Evolutionary conservation across 2,113 vertebrate species (phyloP).

Genomic region (Chlorodrepanis virens): DNA sequence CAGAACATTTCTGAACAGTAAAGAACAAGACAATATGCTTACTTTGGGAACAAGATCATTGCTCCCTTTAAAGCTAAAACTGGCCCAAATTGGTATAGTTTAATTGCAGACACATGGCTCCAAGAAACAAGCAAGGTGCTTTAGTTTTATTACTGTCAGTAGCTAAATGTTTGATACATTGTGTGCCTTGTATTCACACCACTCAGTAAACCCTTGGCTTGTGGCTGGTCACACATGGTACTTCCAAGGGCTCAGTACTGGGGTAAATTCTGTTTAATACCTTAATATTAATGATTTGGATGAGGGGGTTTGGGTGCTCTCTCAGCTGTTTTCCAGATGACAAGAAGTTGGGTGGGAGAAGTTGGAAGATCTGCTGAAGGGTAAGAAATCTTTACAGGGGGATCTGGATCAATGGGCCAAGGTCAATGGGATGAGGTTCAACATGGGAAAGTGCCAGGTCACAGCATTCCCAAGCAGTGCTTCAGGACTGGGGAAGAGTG

Average conservation of each 20-base stretch:
- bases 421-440: neutral
- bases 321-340: neutral
- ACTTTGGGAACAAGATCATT: neutral
- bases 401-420: neutral
- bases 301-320: neutral
- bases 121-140: neutral
- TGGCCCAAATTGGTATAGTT: neutral
- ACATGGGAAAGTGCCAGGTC: rapidly evolving
- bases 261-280: neutral
- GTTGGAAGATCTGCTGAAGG: neutral
- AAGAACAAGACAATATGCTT: neutral
- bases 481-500: neutral
- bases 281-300: neutral
- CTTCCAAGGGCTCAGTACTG: neutral
- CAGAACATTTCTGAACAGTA: neutral
- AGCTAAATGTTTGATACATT: neutral
- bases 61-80: neutral
- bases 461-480: neutral
- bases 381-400: neutral
- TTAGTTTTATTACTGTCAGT: neutral
- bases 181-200: neutral
- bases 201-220: neutral
- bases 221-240: neutral
- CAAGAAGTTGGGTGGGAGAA: neutral
- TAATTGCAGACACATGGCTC: neutral